These are phyloP conservation scores for Larimichthys crocea DNA, from an alignment of 2,113 vertebrate genomes.

Conservation along the genomic window DNA sequence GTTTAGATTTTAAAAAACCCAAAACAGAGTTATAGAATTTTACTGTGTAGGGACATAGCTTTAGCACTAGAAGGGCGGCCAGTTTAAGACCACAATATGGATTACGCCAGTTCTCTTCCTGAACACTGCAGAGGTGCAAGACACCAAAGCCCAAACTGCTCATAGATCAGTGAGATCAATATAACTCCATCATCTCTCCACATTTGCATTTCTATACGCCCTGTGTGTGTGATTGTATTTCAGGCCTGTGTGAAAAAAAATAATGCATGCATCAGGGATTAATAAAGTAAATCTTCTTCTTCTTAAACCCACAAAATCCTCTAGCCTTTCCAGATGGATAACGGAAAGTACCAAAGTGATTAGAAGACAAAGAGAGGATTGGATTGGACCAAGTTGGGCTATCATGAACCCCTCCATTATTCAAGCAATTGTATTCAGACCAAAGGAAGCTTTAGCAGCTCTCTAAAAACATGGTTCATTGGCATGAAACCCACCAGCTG, in stretches of 20 bases:
- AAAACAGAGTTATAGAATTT: conserved; percentile 19
- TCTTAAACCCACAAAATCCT: conserved; percentile 32
- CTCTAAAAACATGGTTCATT: conserved; percentile 47
- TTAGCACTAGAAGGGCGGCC: too few relatives aligned
- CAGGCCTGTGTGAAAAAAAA: too few relatives aligned
- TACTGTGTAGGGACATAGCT: background rate
- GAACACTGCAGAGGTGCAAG: too few relatives aligned
- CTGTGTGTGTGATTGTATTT: too few relatives aligned
- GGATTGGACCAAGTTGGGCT: background rate
- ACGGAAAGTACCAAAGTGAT: conserved; percentile 7
- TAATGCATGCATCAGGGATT: too few relatives aligned
- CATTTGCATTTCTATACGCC: too few relatives aligned
- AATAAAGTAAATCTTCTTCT: too few relatives aligned
- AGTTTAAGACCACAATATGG: too few relatives aligned
- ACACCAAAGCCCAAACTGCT: too few relatives aligned
- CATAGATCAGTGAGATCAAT: too few relatives aligned
- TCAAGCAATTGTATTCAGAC: conserved; percentile 32
- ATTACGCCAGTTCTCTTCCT: too few relatives aligned
- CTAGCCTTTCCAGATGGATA: conserved; percentile 16
- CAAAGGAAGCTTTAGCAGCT: conserved; percentile 34
- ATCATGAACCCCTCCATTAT: conserved; percentile 38
- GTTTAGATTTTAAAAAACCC: conserved; percentile 9
- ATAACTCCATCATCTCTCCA: too few relatives aligned
- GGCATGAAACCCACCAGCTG: conserved; percentile 52
- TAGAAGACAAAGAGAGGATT: conserved; percentile 32